Evolutionary conservation across 2,797 vertebrate species (phyloP).

Genomic region (Mareca strepera): DNA sequence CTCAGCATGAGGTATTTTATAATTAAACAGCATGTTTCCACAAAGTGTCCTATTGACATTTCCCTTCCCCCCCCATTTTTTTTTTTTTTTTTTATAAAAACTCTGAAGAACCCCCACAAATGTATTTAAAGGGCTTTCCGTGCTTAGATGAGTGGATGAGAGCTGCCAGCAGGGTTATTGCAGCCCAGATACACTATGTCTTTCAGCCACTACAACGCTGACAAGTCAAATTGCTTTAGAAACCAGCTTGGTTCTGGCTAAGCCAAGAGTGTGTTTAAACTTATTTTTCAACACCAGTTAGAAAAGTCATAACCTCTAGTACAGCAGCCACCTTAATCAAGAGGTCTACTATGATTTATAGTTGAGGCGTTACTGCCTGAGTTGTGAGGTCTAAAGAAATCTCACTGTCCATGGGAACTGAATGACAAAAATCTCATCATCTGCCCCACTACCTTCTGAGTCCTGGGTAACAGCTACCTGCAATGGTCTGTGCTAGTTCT

Average conservation of each 20-base stretch:
- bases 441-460: not conserved
- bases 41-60: accelerated
- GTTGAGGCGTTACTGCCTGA: not conserved
- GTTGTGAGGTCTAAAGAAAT: not conserved
- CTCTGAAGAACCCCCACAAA: not conserved
- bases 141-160: not conserved
- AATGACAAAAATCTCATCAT: accelerated
- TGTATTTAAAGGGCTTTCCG: not conserved
- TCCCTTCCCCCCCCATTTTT: not conserved
- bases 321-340: accelerated
- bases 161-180: not conserved
- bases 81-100: not conserved
- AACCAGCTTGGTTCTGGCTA: not conserved
- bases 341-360: not conserved
- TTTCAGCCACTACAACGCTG: not conserved
- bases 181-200: not conserved
- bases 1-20: not conserved
- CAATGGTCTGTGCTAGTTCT: accelerated
- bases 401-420: accelerated
- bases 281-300: not conserved
- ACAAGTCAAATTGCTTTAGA: not conserved
- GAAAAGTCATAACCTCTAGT: not conserved
- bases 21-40: not conserved
- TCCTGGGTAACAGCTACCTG: accelerated
- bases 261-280: not conserved